These are phyloP conservation scores for Plectropomus leopardus DNA, from an alignment of 2,113 vertebrate species.

Conservation along the genomic window DNA sequence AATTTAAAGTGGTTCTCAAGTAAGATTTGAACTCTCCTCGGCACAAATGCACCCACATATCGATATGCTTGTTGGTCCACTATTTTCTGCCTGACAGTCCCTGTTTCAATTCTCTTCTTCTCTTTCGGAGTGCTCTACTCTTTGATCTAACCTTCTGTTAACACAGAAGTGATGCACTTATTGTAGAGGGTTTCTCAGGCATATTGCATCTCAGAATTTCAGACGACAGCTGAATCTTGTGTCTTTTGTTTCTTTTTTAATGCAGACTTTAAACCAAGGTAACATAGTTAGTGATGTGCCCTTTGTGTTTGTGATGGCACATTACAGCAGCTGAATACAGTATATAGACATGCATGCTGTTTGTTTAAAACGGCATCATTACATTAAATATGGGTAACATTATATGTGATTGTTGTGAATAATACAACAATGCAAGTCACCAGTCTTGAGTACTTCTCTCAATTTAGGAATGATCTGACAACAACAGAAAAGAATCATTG, in stretches of 20 bases:
- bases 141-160: conserved; percentile 46
- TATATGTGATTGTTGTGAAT: not conserved
- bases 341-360: not conserved
- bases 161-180: conserved; percentile 40
- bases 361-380: not conserved
- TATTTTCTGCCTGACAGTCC: conserved; percentile 46
- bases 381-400: not conserved
- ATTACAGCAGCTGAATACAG: not conserved
- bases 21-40: conserved; percentile 1
- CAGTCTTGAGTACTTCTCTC: conserved; percentile 9
- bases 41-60: conserved; percentile 1
- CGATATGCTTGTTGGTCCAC: not conserved
- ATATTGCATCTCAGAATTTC: conserved; percentile 16
- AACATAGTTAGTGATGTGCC: not conserved
- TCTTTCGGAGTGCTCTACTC: conserved; percentile 54
- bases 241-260: not conserved
- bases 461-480: conserved; percentile 53
- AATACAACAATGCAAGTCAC: conserved; percentile 10
- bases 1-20: conserved; percentile 14
- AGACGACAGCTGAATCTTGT: not conserved
- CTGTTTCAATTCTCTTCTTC: conserved; percentile 27
- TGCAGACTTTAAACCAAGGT: too few species aligned
- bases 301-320: not conserved
- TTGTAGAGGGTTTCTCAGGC: not conserved
- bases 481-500: conserved; percentile 34